These are phyloP conservation scores for Tonatia bakeri DNA, from an alignment of 2,113 vertebrate species.

Conservation along the genomic window DNA sequence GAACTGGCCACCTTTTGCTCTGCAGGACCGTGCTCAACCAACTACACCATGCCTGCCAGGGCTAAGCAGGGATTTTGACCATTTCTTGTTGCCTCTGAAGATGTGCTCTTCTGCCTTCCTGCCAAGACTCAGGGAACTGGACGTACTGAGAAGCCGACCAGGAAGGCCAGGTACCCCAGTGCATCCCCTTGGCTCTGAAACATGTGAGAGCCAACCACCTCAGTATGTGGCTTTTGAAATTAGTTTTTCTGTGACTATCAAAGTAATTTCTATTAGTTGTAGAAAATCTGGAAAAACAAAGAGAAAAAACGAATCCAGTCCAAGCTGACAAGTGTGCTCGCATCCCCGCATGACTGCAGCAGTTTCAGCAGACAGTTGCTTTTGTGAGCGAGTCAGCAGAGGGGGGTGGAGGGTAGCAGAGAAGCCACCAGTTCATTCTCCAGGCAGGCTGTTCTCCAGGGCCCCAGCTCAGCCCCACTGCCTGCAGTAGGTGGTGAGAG, in stretches of 20 bases:
- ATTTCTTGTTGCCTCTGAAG: background rate
- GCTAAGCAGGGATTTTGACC: background rate
- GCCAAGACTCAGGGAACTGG: background rate
- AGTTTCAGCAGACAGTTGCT: background rate
- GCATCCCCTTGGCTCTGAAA: background rate
- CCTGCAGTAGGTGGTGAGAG: background rate
- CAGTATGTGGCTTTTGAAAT: background rate
- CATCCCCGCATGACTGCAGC: background rate
- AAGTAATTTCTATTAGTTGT: background rate
- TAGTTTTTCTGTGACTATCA: background rate
- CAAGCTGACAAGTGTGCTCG: background rate
- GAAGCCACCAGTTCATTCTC: background rate
- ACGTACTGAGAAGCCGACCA: background rate
- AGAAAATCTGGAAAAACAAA: conserved; percentile 10
- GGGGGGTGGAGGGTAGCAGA: background rate
- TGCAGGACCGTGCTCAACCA: too few relatives aligned
- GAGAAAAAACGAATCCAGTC: background rate
- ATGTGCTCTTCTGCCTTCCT: background rate
- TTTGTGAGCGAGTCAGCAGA: background rate
- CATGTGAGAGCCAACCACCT: background rate
- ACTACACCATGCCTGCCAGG: too few relatives aligned
- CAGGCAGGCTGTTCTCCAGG: background rate
- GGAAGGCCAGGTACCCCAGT: background rate
- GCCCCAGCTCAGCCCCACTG: background rate
- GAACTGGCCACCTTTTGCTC: too few relatives aligned